Conservation (phyloP, 2,113 vertebrate genomes). For the Mastomys natalensis region DNA sequence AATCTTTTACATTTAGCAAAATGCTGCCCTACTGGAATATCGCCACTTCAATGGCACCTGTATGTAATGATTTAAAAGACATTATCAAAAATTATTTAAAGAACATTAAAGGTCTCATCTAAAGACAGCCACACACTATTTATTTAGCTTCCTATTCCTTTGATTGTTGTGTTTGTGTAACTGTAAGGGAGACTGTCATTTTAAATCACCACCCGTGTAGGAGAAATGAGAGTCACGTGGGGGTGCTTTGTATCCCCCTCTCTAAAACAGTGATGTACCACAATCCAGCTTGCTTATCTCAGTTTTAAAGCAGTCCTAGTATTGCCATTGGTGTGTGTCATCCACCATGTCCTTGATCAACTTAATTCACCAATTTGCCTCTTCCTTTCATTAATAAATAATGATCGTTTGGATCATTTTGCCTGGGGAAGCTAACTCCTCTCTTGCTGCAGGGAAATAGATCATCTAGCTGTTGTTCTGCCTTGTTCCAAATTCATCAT, state of each 20-base stretch:
- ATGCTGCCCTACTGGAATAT: slow-evolving; percentile 84
- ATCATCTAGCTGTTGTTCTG: slow-evolving; percentile 81
- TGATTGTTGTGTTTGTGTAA: slow-evolving; percentile 71
- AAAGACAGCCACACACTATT: slow-evolving; percentile 85
- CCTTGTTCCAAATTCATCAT: slow-evolving; percentile 83
- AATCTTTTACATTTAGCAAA: slow-evolving; percentile 86
- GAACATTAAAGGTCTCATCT: slow-evolving; percentile 84
- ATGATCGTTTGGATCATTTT: slow-evolving; percentile 76
- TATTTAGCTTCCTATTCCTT: slow-evolving; percentile 78
- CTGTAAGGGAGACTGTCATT: slow-evolving; percentile 77
- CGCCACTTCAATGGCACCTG: slow-evolving; percentile 84
- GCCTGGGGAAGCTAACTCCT: slow-evolving; percentile 82
- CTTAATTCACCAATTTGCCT: slow-evolving; percentile 81
- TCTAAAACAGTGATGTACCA: slow-evolving; percentile 27
- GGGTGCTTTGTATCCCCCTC: background rate
- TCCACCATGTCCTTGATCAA: slow-evolving; percentile 72
- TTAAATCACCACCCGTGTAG: slow-evolving; percentile 27
- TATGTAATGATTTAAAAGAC: slow-evolving; percentile 86
- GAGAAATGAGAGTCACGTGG: slow-evolving; percentile 42
- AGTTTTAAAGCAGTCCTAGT: slow-evolving; percentile 22
- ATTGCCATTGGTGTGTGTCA: slow-evolving; percentile 77
- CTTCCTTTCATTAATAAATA: slow-evolving; percentile 78
- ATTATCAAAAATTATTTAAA: slow-evolving; percentile 87
- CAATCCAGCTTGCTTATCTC: slow-evolving; percentile 55
- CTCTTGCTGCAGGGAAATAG: slow-evolving; percentile 84